Base-by-base conservation (phyloP, 2,113 vertebrate genomes). In the Piaya cayana region DNA sequence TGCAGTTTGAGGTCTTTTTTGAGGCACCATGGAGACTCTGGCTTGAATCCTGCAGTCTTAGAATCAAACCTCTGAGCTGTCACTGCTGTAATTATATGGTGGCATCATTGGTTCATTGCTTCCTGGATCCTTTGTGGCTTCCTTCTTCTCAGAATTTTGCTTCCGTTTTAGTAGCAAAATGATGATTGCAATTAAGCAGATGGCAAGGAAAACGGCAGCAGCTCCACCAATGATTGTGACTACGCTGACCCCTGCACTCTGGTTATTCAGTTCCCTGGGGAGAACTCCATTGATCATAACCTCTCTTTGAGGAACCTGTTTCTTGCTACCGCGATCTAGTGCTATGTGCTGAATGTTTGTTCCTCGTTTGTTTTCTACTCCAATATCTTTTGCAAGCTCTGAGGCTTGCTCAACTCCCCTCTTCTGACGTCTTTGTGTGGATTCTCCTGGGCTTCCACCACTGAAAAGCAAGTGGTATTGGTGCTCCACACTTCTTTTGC, bases 331-430 rank as follows among this genome's bases (percentile, higher is more conserved):
- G 85, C 96, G 98, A 83, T 99, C 98, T 89, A 99, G 97, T 6
- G 98, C 95, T 23, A 99, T 98, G 85, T 99, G 99, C 72, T 99
- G 98, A 85, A 99, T 99, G 95, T 99, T 99, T 9, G 99, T 99
- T 60, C 99, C 99, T 6, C 99, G 98, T 91, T 90, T 98, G 92
- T 98, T 99, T 32, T 96, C 97, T 6, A 32, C 94, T 8, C 99
- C 99, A 8, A 99, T 99, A 32, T 98, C 98, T 60, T 97, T 95
- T 2, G 96, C 95, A 58, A 98, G 58, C 1, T 95, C 93, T 29
- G 98, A 97, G 21, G 90, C 47, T 9, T 91, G 90, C 42, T 82
- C 95, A 68, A 39, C 75, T 32, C 98, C 98, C 49, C 99, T 98
- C 84, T 88, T 98, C 82, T 67, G 74, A 72, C 98, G 97, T 42